Evolutionary conservation across 2,797 vertebrate species (phyloP).

Genomic region (Periparus ater): DNA sequence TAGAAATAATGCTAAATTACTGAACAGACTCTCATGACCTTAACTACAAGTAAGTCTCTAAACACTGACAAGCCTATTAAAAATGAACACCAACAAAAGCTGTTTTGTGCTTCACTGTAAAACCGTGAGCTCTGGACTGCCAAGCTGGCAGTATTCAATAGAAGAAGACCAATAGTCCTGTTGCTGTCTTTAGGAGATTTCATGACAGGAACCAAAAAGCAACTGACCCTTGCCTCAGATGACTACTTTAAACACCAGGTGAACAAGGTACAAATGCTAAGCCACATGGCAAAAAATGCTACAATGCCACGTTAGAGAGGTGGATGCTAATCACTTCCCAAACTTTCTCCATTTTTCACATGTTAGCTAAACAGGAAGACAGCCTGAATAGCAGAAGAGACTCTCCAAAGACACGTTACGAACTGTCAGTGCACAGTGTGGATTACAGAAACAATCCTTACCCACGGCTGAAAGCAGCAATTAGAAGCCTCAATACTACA

Average conservation of each 20-base stretch:
- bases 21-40: not conserved
- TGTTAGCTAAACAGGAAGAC: not conserved
- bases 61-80: not conserved
- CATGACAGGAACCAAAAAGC: not conserved
- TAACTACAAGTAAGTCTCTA: not conserved
- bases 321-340: not conserved
- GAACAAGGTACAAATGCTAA: not conserved
- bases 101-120: not conserved
- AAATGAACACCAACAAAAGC: slow-evolving; percentile 9
- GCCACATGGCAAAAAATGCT: not conserved
- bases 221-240: not conserved
- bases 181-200: not conserved
- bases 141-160: not conserved
- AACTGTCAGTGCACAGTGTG: not conserved
- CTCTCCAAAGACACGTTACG: not conserved
- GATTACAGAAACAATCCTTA: not conserved
- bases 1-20: not conserved
- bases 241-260: not conserved
- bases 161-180: not conserved
- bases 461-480: not conserved
- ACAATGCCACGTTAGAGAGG: not conserved
- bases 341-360: not conserved
- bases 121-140: not conserved
- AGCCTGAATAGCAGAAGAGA: not conserved
- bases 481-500: not conserved